Evolutionary conservation across 2,888 invertebrate species (phyloP).

Genomic region (Eudemis profundana): DNA sequence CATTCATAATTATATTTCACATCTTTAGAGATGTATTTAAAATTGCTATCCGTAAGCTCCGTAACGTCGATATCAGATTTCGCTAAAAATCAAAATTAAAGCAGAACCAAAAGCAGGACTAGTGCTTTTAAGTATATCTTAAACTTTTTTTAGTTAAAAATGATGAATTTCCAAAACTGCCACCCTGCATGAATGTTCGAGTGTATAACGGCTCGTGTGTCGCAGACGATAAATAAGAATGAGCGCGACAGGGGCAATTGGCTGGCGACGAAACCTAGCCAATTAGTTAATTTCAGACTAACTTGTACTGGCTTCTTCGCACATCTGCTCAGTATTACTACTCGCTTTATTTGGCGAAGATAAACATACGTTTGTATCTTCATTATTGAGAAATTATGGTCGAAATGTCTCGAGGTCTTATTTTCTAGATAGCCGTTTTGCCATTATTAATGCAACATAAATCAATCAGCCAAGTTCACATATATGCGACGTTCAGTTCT

Average conservation of each 20-base stretch:
- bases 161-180: too few relatives aligned
- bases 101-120: too few relatives aligned
- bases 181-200: slow-evolving; percentile 19
- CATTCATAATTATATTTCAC: too few relatives aligned
- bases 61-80: too few relatives aligned
- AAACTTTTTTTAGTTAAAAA: too few relatives aligned
- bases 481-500: slow-evolving; percentile 69
- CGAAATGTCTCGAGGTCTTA: not conserved
- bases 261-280: slow-evolving; percentile 69
- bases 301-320: slow-evolving; percentile 51
- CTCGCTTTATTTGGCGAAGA: slow-evolving; percentile 14
- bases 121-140: too few relatives aligned
- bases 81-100: too few relatives aligned
- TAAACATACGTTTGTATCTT: not conserved
- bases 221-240: slow-evolving; percentile 67
- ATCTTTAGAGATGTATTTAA: too few relatives aligned
- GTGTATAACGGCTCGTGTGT: slow-evolving; percentile 54
- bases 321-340: slow-evolving; percentile 34
- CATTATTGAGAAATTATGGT: not conserved
- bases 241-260: slow-evolving; percentile 69
- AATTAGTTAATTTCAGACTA: slow-evolving; percentile 71
- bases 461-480: slow-evolving; percentile 66
- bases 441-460: slow-evolving; percentile 55
- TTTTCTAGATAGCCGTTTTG: slow-evolving; percentile 8
- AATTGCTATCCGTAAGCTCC: too few relatives aligned